These are phyloP conservation scores for Oceanodroma leucorhoa DNA, from an alignment of 2,797 vertebrate species.

Conservation along the genomic window DNA sequence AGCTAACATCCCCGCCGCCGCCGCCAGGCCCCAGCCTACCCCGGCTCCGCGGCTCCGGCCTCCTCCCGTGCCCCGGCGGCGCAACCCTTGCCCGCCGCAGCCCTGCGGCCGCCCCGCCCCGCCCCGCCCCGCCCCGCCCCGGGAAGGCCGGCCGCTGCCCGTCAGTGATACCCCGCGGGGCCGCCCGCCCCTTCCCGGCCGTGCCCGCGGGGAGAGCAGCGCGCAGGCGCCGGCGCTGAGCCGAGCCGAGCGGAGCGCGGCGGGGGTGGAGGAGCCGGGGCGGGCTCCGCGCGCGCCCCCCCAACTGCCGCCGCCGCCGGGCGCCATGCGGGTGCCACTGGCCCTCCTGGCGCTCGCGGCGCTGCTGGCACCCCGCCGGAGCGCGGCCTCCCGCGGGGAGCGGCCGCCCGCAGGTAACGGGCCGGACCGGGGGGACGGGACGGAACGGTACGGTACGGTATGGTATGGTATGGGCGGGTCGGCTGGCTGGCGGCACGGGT, in stretches of 20 bases:
- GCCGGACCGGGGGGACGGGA: not conserved
- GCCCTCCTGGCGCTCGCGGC: not conserved
- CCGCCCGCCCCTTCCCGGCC: not conserved
- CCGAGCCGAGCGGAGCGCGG: fast-evolving
- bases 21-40: no score
- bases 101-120: no score
- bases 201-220: no score
- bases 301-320: fast-evolving
- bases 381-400: not conserved
- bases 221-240: not conserved
- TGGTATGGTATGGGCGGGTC: no score
- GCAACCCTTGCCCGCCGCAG: fast-evolving
- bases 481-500: not conserved
- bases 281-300: fast-evolving
- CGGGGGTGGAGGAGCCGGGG: fast-evolving
- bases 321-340: not conserved
- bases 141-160: no score
- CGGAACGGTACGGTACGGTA: no score
- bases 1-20: fast-evolving
- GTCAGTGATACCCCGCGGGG: fast-evolving
- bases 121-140: no score
- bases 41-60: no score
- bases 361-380: not conserved
- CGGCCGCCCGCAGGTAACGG: not conserved
- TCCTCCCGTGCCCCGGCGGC: fast-evolving